phyloP scores from a whole-genome alignment of 2,888 invertebrate genomes.

The Busseola fusca region DNA sequence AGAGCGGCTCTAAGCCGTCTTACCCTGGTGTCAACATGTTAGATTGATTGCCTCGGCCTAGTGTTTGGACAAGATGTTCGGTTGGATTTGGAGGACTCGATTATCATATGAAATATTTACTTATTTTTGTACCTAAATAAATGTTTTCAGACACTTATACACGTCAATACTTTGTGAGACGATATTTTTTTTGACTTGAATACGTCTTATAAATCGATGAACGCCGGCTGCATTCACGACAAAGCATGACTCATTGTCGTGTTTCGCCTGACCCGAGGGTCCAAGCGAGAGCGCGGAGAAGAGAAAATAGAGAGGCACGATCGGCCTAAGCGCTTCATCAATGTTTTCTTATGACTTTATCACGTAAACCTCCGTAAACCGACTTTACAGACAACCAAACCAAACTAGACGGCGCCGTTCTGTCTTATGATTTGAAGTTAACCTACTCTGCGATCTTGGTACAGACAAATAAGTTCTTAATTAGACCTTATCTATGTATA shows the following conservation, averaged over 20 bases:
- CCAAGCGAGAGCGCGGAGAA: no score
- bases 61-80: not conserved
- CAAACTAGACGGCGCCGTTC: not conserved
- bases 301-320: no score
- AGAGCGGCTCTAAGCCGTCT: conserved; percentile 22
- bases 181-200: no score
- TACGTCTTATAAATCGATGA: no score
- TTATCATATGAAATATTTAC: not conserved
- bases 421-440: not conserved
- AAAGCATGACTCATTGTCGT: no score
- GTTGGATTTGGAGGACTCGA: conserved; percentile 2
- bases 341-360: no score
- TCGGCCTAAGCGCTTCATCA: no score
- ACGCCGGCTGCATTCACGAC: no score
- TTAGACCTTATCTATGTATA: not conserved
- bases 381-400: no score
- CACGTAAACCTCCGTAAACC: no score
- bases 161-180: not conserved
- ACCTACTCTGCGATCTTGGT: not conserved
- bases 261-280: no score
- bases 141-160: not conserved
- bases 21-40: conserved; percentile 34
- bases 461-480: not conserved
- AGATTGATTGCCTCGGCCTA: conserved; percentile 23
- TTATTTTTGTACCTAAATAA: not conserved